These are phyloP conservation scores for Mohoua ochrocephala DNA, from an alignment of 2,113 vertebrate genomes.

Conservation along the genomic window DNA sequence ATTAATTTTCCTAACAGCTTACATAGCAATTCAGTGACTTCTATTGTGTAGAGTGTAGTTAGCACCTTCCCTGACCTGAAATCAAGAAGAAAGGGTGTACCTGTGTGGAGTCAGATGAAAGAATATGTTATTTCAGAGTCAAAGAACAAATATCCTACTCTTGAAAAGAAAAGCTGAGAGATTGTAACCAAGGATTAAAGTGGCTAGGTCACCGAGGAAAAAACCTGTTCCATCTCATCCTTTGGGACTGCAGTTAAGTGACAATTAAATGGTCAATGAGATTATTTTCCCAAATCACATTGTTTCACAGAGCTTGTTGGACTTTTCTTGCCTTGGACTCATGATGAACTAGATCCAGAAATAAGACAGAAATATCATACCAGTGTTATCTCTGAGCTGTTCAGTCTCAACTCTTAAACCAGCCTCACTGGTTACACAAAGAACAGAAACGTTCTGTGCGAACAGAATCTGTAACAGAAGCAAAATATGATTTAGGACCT, in stretches of 20 bases:
- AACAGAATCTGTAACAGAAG: neutral
- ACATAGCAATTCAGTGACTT: neutral
- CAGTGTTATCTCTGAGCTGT: neutral
- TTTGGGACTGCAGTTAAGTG: neutral
- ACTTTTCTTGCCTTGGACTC: neutral
- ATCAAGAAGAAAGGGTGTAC: neutral
- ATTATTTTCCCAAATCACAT: neutral
- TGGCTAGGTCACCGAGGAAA: neutral
- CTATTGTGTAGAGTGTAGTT: neutral
- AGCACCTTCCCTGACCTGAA: neutral
- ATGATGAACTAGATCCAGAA: neutral
- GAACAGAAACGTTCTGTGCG: neutral
- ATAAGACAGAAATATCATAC: neutral
- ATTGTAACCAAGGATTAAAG: neutral
- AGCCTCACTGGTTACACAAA: neutral
- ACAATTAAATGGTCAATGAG: neutral
- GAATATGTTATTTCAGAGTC: neutral
- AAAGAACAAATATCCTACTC: neutral
- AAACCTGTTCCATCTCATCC: neutral
- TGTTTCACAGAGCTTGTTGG: neutral
- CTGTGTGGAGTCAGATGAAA: neutral
- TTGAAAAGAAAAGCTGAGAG: neutral
- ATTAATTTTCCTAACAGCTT: conserved; percentile 31
- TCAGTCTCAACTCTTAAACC: neutral
- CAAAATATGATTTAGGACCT: neutral